Conservation (phyloP, 1,140 invertebrate genomes). For the Pristionchus pacificus region DNA sequence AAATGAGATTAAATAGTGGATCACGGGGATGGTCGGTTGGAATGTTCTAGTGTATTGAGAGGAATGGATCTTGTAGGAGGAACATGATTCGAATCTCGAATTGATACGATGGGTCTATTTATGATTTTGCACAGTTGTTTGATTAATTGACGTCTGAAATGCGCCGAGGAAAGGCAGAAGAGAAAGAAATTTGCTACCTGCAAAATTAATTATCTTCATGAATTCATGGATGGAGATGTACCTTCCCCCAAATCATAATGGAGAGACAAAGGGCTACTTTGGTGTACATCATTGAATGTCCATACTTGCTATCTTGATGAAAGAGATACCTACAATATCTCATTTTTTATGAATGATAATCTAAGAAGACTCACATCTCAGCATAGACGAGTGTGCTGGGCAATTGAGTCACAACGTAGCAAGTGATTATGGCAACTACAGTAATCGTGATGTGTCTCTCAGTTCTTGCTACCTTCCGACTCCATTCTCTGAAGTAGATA, state of each 20-base stretch:
- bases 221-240: not conserved
- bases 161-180: not conserved
- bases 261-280: not conserved
- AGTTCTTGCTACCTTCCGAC: not conserved
- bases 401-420: not conserved
- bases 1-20: too few species aligned
- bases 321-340: not conserved
- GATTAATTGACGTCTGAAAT: not conserved
- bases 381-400: not conserved
- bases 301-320: not conserved
- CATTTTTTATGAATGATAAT: too few species aligned
- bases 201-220: not conserved
- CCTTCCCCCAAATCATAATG: not conserved
- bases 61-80: not conserved
- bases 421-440: not conserved
- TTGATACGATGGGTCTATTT: not conserved
- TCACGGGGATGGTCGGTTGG: not conserved
- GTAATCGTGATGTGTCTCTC: not conserved
- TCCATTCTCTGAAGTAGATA: not conserved
- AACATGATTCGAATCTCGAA: not conserved
- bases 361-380: not conserved
- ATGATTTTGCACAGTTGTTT: not conserved
- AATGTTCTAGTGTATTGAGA: not conserved
- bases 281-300: not conserved
- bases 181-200: not conserved